Evolutionary conservation across 2,888 invertebrate genomes (phyloP).

Genomic region (Petrolisthes cinctipes): DNA sequence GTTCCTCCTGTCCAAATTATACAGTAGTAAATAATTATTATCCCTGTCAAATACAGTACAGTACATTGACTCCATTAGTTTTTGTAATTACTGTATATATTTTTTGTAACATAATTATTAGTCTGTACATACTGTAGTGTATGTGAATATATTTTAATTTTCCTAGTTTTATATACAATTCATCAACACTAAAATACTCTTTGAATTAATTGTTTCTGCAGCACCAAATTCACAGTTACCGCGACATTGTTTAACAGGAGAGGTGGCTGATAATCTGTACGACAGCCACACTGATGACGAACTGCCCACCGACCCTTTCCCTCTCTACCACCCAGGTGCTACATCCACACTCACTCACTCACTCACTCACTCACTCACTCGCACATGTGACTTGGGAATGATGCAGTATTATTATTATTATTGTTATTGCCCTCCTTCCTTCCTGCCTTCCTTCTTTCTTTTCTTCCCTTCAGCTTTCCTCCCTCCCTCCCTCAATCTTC

Average conservation of each 20-base stretch:
- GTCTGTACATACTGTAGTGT: too few species aligned
- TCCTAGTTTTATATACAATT: too few species aligned
- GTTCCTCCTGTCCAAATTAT: neutral
- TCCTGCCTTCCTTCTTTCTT: conserved; percentile 14
- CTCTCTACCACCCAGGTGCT: conserved; percentile 43
- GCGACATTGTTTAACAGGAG: conserved; percentile 70
- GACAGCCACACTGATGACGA: conserved; percentile 68
- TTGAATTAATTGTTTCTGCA: too few species aligned
- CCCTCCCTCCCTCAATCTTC: neutral
- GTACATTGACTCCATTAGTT: too few species aligned
- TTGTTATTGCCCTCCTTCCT: neutral
- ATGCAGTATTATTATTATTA: conserved; percentile 7
- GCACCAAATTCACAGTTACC: too few species aligned
- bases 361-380: neutral
- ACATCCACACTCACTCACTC: neutral
- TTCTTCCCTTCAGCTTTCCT: neutral
- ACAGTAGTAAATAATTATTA: conserved; percentile 10
- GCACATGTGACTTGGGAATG: conserved; percentile 23
- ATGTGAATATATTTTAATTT: too few species aligned
- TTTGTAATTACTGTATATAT: too few species aligned
- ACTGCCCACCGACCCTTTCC: conserved; percentile 41
- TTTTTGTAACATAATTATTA: too few species aligned
- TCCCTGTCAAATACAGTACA: neutral
- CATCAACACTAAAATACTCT: too few species aligned
- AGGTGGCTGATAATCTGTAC: conserved; percentile 75